A percentile compares a stretch with the other conserved stretches of the same genome.
phyloP scores from a whole-genome alignment of 2,888 invertebrate genomes.

The Agrochola circellaris region DNA sequence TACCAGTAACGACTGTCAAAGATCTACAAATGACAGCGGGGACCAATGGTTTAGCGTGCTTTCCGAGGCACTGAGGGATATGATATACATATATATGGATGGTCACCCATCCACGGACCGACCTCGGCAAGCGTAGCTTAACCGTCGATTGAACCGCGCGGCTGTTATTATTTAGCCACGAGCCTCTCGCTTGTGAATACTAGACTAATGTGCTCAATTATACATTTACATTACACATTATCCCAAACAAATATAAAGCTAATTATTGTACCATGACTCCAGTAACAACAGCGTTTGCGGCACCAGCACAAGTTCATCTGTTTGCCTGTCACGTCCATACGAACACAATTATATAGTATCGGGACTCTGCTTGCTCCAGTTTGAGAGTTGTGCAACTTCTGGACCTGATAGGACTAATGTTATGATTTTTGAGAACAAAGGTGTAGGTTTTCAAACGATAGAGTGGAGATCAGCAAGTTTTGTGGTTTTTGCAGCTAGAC shows the following conservation, averaged over 20 bases:
- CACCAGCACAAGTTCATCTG: constrained; percentile 20
- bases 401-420: neutral
- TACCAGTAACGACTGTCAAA: too few species aligned
- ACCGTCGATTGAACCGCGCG: too few species aligned
- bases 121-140: too few species aligned
- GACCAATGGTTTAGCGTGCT: too few species aligned
- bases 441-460: neutral
- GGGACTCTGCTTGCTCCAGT: constrained; percentile 22
- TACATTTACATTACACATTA: neutral
- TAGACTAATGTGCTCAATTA: neutral
- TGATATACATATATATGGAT: too few species aligned
- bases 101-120: too few species aligned
- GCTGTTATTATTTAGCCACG: too few species aligned
- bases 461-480: neutral
- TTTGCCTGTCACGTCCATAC: constrained; percentile 37
- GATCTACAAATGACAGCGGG: too few species aligned
- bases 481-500: neutral
- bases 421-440: neutral
- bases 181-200: neutral
- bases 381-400: constrained; percentile 31
- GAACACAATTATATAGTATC: constrained; percentile 33
- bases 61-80: too few species aligned
- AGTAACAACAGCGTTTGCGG: neutral
- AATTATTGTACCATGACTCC: neutral
- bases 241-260: neutral